Conservation (phyloP, 2,113 vertebrate species). For the Campylomormyrus tamandua region DNA sequence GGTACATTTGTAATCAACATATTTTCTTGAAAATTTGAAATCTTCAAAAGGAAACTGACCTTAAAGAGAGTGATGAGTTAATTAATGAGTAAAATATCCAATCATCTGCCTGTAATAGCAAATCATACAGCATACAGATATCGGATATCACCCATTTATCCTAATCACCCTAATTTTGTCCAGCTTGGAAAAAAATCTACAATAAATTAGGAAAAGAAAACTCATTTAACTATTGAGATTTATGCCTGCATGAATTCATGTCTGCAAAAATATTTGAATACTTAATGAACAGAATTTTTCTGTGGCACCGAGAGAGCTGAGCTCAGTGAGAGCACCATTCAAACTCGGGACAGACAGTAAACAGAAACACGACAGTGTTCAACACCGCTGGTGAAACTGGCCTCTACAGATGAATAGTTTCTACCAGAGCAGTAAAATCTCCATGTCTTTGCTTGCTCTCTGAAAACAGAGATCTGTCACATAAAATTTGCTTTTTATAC, state of each 20-base stretch:
- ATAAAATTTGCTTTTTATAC: neutral
- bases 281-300: no score
- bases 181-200: neutral
- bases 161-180: neutral
- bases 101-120: neutral
- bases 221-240: neutral
- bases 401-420: neutral
- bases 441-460: neutral
- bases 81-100: neutral
- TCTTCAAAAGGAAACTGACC: neutral
- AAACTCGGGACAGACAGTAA: no score
- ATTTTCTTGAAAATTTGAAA: neutral
- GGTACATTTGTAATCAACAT: neutral
- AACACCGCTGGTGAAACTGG: neutral
- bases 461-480: neutral
- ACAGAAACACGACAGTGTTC: no score
- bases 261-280: neutral
- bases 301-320: neutral
- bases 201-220: conserved; percentile 2
- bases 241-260: neutral
- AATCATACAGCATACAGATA: neutral
- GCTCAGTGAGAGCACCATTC: neutral
- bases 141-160: neutral
- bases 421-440: neutral
- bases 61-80: neutral